Evolutionary conservation across 2,888 invertebrate species (phyloP).

Genomic region (Chydorus sphaericus): DNA sequence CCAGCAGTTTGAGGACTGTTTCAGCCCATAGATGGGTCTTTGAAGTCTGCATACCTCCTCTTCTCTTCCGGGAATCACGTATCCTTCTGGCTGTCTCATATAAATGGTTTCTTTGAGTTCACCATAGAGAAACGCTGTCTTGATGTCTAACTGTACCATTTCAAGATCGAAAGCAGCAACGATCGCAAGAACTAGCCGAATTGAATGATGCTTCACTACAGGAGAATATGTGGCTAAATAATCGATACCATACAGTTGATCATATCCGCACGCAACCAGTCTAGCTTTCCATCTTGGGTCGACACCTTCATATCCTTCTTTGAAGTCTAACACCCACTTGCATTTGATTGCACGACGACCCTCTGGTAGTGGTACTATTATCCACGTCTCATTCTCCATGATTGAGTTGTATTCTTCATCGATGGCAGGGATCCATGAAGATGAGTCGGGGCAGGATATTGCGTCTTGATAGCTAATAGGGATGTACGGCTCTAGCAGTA

Average conservation of each 20-base stretch:
- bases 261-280: not conserved
- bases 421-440: not conserved
- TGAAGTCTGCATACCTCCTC: not conserved
- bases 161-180: not conserved
- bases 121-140: not conserved
- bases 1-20: not conserved
- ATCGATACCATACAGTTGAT: not conserved
- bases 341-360: not conserved
- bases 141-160: not conserved
- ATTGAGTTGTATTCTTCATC: not conserved
- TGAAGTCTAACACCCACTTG: not conserved
- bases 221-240: not conserved
- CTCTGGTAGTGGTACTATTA: not conserved
- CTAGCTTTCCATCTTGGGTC: not conserved
- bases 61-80: not conserved
- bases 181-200: not conserved
- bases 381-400: not conserved
- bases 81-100: not conserved
- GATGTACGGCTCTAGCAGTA: not conserved
- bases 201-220: not conserved
- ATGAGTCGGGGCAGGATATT: not conserved
- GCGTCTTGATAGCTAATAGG: not conserved
- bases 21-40: not conserved
- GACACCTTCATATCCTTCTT: not conserved
- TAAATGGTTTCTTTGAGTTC: not conserved